phyloP scores from a whole-genome alignment of 1,140 invertebrate species.

The Brachionus sp. region DNA sequence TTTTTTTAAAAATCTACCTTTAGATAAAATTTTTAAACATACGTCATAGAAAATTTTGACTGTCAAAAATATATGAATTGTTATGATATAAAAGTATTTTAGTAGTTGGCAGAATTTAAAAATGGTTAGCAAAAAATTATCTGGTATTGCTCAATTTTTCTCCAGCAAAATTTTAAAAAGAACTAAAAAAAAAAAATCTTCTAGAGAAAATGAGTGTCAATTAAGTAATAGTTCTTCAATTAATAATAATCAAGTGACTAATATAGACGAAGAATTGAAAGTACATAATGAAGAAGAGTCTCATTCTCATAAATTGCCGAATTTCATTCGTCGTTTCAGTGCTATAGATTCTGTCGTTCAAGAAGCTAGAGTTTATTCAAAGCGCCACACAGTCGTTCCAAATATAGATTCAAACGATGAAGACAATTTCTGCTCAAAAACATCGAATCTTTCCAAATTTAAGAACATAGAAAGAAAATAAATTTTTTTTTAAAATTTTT shows the following conservation, averaged over 20 bases:
- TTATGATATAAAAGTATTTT: neutral
- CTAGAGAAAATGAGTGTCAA: neutral
- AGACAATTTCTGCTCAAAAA: neutral
- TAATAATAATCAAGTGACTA: neutral
- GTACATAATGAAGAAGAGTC: neutral
- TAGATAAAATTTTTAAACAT: neutral
- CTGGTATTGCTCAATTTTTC: neutral
- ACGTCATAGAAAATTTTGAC: neutral
- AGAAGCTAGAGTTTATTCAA: constrained; percentile 5
- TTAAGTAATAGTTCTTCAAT: neutral
- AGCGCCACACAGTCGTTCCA: neutral
- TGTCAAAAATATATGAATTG: neutral
- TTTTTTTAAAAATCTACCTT: neutral
- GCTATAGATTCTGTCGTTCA: neutral
- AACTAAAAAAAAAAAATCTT: neutral
- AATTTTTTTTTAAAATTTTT: no score
- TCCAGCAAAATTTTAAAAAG: neutral
- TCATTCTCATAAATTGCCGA: neutral
- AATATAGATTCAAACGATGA: neutral
- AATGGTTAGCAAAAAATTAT: neutral
- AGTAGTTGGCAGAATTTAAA: neutral
- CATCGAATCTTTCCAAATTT: no score
- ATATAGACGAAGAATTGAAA: neutral
- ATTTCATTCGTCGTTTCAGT: constrained; percentile 6
- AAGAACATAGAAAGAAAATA: no score